phyloP scores from a whole-genome alignment of 2,113 vertebrate species.

The Chaetura pelagica region DNA sequence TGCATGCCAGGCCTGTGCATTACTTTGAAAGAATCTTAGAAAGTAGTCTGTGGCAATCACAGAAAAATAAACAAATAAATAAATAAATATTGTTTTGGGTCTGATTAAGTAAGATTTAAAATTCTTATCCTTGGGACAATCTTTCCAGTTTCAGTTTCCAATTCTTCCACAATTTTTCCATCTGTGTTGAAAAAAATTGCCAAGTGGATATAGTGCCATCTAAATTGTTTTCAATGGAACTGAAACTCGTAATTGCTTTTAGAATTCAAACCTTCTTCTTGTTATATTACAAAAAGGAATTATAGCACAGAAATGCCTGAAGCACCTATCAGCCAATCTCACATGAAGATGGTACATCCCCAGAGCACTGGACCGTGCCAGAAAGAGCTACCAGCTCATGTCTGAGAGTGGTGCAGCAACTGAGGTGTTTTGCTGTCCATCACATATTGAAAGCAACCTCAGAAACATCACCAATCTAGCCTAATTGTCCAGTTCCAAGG shows the following conservation, averaged over 20 bases:
- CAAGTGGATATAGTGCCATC: not conserved
- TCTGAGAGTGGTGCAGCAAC: not conserved
- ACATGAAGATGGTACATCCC: not conserved
- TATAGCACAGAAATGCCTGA: not conserved
- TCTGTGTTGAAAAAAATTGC: not conserved
- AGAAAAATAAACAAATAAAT: not conserved
- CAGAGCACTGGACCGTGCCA: accelerated
- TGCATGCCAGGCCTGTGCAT: not conserved
- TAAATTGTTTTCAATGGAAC: not conserved
- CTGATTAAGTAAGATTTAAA: not conserved
- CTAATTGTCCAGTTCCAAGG: not conserved
- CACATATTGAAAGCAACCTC: not conserved
- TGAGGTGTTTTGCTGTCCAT: not conserved
- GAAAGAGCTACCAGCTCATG: not conserved
- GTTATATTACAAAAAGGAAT: not conserved
- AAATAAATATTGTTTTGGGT: not conserved
- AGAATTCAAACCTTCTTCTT: not conserved
- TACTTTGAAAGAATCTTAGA: not conserved
- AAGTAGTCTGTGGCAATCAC: not conserved
- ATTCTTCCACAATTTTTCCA: not conserved
- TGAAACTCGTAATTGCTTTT: not conserved
- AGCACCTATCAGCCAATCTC: not conserved
- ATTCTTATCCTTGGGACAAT: not conserved
- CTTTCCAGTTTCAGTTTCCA: not conserved
- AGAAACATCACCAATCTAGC: not conserved